phyloP scores from a whole-genome alignment of 2,888 invertebrate genomes.

The Periphyllus acericola region DNA sequence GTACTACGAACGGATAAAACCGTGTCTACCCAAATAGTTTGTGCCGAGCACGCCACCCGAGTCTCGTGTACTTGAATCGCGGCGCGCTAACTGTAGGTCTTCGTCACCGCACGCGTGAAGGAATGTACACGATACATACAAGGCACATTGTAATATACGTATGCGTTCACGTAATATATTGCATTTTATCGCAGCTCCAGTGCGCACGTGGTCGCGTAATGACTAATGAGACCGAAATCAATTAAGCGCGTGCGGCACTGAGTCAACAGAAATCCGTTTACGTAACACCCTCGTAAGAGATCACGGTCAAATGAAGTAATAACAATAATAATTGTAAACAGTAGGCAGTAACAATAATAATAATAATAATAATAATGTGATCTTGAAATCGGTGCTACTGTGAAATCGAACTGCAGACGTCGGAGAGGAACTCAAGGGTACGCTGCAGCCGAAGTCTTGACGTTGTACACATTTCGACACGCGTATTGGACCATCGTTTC shows the following conservation, averaged over 20 bases:
- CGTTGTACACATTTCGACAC: slow-evolving; percentile 40
- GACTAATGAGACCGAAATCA: background rate
- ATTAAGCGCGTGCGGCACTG: background rate
- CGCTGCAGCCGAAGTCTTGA: background rate
- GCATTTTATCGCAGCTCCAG: no score
- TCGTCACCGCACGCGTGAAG: no score
- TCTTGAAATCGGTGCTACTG: slow-evolving; percentile 38
- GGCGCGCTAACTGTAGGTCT: no score
- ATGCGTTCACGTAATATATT: no score
- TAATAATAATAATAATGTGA: background rate
- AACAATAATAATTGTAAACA: no score
- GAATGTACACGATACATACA: no score
- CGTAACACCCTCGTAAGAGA: slow-evolving; percentile 22
- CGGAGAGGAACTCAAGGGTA: slow-evolving; percentile 20
- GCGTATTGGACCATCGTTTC: slow-evolving; percentile 46
- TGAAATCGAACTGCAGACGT: background rate
- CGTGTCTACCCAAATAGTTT: no score
- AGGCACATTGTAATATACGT: no score
- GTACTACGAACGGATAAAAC: no score
- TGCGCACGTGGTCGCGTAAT: background rate
- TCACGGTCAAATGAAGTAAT: background rate
- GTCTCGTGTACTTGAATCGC: no score
- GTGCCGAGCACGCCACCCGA: no score
- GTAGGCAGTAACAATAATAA: no score
- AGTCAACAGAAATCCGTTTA: background rate